Base-by-base conservation (phyloP, 35 echinoderm and acorn worm species). In the Chiridota heheva region DNA sequence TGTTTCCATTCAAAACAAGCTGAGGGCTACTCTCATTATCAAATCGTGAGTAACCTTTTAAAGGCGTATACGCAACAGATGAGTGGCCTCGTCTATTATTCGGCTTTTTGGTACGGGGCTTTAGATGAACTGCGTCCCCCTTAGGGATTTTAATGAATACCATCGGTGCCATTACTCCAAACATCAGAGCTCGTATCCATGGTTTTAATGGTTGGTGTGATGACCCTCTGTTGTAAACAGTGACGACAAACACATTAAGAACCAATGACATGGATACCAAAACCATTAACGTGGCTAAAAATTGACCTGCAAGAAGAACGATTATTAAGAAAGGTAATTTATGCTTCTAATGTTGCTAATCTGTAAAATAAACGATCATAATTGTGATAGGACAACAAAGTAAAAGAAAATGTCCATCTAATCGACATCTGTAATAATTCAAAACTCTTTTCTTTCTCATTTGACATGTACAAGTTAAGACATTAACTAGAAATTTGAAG, bases 191-290 rank as follows among this genome's bases (percentile, higher is more conserved):
- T 4, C 90, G 82, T 3, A 86, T 61, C 82, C 83, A 96, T 4
- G 75, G 40, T 22, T 83, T 75, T 3, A 96, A 33, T 1, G 77
- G 82, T 60, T 90, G 77, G 0, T 87, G 87, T 3, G 66, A 68
- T 12, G 57, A 72, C 2, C 87, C 88, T 22, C 75, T 71, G 76
- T 82, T 86, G 55, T 89, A 96, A 25, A 96, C 69, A 29, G 82
- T 81, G 0, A 90, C 92, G 13, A 98, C 95, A 44, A 62, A 70
- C 44, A 98, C 89, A 58, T 91, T 91, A 27, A 91, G 84, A 4
- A 98, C 72, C 40, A 98, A 56, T 0, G 95, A 98, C 42, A 86
- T 3, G n/a, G 89, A 88, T 18, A 98, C 95, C 24, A 98, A 67
- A 18, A 98, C 36, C 89, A 98, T 88, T 10, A 85, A 49, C 2